phyloP scores from a whole-genome alignment of 2,888 invertebrate genomes.

The Lasioglossum zephyrum region DNA sequence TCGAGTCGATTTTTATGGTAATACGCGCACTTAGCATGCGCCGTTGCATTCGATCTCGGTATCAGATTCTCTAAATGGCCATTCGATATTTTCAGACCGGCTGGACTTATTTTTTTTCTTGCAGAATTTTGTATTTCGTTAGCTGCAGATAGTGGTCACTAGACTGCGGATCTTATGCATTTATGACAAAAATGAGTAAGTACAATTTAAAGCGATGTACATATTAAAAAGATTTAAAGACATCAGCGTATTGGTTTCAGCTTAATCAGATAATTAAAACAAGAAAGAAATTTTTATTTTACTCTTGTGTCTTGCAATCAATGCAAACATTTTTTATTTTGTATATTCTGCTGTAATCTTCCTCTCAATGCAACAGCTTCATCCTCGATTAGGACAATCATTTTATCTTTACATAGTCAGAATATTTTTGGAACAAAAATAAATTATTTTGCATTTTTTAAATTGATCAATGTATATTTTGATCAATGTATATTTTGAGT shows the following conservation, averaged over 20 bases:
- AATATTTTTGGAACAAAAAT: not conserved
- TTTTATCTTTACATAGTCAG: not conserved
- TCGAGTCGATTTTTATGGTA: conserved; percentile 43
- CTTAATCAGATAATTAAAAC: too few relatives aligned
- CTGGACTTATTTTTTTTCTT: not conserved
- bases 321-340: too few relatives aligned
- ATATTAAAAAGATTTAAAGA: too few relatives aligned
- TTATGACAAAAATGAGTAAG: too few relatives aligned
- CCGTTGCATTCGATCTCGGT: conserved; percentile 20
- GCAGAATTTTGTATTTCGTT: not conserved
- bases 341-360: not conserved
- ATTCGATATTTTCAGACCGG: conserved; percentile 21
- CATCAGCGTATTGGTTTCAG: too few relatives aligned
- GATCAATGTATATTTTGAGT: too few relatives aligned
- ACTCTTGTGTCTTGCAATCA: too few relatives aligned
- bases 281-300: too few relatives aligned
- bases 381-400: not conserved
- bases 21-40: conserved; percentile 44
- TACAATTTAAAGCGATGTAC: too few relatives aligned
- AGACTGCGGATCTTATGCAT: too few relatives aligned
- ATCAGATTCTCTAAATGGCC: conserved; percentile 27
- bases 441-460: not conserved
- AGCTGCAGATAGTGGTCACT: conserved; percentile 1
- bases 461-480: not conserved
- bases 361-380: not conserved